Conservation (phyloP, 1,140 invertebrate species). For the Drosophila tropicalis region DNA sequence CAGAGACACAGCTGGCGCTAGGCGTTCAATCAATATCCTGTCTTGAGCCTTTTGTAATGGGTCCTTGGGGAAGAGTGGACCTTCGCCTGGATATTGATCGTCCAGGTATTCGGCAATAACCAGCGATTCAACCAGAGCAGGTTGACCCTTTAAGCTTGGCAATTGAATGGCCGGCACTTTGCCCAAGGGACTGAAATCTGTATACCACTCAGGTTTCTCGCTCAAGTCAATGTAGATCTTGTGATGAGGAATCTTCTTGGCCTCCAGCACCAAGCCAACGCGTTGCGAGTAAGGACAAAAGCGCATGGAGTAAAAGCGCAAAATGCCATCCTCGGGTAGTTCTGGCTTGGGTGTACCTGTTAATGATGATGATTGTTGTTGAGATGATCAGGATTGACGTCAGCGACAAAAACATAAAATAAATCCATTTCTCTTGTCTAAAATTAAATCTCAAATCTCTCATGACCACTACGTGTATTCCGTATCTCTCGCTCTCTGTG, state of each 20-base stretch:
- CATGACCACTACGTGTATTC: background rate
- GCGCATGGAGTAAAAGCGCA: slow-evolving; percentile 93
- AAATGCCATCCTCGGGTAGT: slow-evolving; percentile 85
- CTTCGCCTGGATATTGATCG: slow-evolving; percentile 87
- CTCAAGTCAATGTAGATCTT: slow-evolving; percentile 92
- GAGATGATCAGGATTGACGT: slow-evolving; percentile 36
- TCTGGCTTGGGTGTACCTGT: slow-evolving; percentile 87
- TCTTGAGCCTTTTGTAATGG: slow-evolving; percentile 91
- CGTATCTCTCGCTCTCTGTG: background rate
- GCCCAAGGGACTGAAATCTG: slow-evolving; percentile 87
- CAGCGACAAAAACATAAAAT: slow-evolving; percentile 30
- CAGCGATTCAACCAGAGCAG: slow-evolving; percentile 91
- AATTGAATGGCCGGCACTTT: slow-evolving; percentile 93
- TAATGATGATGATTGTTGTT: slow-evolving; percentile 19
- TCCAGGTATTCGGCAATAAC: slow-evolving; percentile 94
- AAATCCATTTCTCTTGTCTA: slow-evolving; percentile 28
- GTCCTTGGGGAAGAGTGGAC: slow-evolving; percentile 87
- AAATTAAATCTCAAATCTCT: slow-evolving; percentile 25
- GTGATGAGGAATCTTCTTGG: slow-evolving; percentile 94
- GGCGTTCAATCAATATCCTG: slow-evolving; percentile 89
- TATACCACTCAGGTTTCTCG: slow-evolving; percentile 94
- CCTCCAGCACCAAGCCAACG: slow-evolving; percentile 90
- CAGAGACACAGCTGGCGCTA: slow-evolving; percentile 75
- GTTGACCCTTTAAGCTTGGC: slow-evolving; percentile 84
- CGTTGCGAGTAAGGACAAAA: slow-evolving; percentile 96